Evolutionary conservation across 2,797 vertebrate genomes (phyloP), one percentile per base, ranked within the genome.

Genomic region (Rhyacichthys aspro): DNA sequence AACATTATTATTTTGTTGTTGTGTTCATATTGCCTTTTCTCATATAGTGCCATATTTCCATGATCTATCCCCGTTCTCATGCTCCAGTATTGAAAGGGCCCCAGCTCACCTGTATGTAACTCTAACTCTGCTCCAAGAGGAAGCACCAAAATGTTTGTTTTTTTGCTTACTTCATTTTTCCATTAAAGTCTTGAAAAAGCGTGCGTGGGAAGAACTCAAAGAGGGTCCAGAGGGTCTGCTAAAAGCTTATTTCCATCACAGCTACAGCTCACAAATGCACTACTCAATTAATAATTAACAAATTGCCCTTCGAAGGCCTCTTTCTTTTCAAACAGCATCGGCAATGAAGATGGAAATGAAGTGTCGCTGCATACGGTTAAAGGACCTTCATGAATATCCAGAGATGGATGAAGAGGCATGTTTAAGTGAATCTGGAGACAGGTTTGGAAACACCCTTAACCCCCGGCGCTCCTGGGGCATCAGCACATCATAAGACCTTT

Each of bases 231-330:
- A 32, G 52, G 49, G 16, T 48, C 18, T 70, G 18, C 62, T 75
- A 63, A 82, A 83, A 81, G 59, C 65, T 44, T 50, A 37, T 64
- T 43, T 60, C 66, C 56, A 62, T 85, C 59, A 74, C 70, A 44
- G 44, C 41, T 63, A 48, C 62, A 66, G 63, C 57, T 60, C 60
- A 74, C 62, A 67, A 74, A 70, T 83, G 76, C 79, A 84, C 44
- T 33, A 67, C 63, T 66, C 68, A 77, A 75, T 88, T 83, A 86
- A 83, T 85, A 83, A 87, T 87, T 86, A 78, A 84, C 50, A 79
- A 82, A 87, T 76, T 78, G 65, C 48, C 63, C 61, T 67, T 80
- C 60, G 41, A 42, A 78, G 48, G 58, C 44, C 42, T 78, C 77
- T 81, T 81, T 62, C 46, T 15, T 72, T 76, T 70, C 67, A 76